Evolutionary conservation across 2,797 vertebrate species (phyloP), one percentile per base, ranked within the genome.

Genomic region (Myioborus miniatus): DNA sequence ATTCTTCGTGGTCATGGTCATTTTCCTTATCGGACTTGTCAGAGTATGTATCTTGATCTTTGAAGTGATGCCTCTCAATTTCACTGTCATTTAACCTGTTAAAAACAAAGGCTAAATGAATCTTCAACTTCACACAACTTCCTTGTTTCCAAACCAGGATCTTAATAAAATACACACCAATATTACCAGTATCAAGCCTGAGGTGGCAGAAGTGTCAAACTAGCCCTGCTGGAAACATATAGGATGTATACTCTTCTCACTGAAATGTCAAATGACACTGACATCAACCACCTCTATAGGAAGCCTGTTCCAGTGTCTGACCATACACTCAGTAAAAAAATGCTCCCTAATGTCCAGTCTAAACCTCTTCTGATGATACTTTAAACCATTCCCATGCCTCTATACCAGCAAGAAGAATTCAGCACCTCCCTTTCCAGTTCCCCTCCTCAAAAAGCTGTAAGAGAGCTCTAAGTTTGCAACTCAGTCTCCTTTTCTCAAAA

Each of bases 1-100:
- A 99, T 63, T 99, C 99, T 97, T 99, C 99, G 0, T 98, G 99
- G 82, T 99, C 99, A 83, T 98, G 99, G 91, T 99, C 99, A 15
- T 99, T 99, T 97, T 99, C 99, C 83, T 99, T 98, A 97, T 99
- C 99, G 1, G 99, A 99, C 95, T 99, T 99, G 98, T 99, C 99
- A 3, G 99, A 99, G 97, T 99, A 99, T 47, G 98, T 98, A 97
- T 99, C 99, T 23, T 99, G 98, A 97, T 99, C 99, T 97, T 99
- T 99, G 95, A 99, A 98, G 83, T 99, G 98, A 69, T 98, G 98
- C 41, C 98, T 97, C 96, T 98, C 98, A 78, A 98, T 97, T 97
- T 99, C 99, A 55, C 98, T 98, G 96, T 99, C 99, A 67, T 98
- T 99, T 95, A 99, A 98, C 97, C 99, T 99, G 80, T 37, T 71